Evolutionary conservation across 2,888 invertebrate species (phyloP), one percentile per base, ranked within the genome.

Genomic region (Cloeon dipterum): DNA sequence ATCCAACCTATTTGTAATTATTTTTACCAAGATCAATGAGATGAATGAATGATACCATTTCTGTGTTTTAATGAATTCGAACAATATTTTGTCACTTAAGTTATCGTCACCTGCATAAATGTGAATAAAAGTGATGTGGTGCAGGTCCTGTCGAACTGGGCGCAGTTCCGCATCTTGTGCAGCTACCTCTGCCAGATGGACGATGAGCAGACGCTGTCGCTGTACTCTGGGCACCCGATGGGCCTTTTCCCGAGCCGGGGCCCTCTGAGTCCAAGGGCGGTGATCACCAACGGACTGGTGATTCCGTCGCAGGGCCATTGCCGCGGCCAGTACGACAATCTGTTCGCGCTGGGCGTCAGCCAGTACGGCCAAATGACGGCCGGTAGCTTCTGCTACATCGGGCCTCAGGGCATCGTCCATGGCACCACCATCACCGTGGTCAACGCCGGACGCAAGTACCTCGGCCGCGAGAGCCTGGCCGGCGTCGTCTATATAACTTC

Each of bases 351-450:
- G 14, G 68, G 68, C 20, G 65, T 65, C 2, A 61, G 68, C 2
- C 60, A 60, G 55, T 67, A 68, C 49, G 69, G 68, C 1, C 69
- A 70, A 49, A 70, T 70, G 69, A 70, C 70, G 4, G 68, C 68
- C 5, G 69, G 69, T 11, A 63, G 63, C 44, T 70, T 59, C 46
- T 68, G 67, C 44, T 70, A 70, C 50, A 70, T 70, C 43, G 69
- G 70, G 5, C 68, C 69, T 7, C 69, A 70, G 47, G 69, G 69
- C 14, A 70, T 70, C 41, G 69, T 70, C 10, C 70, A 70, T 46
- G 70, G 70, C 19, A 70, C 69, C 4, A 65, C 65, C 40, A 52
- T 68, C 39, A 69, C 68, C 2, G 51, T 69, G n/a, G 47, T 68
- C 46, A 70, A 68, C 49, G 68, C 67, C 10, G 66, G 63, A 4